phyloP scores from a whole-genome alignment of 2,888 invertebrate genomes.

The Atherix ibis region DNA sequence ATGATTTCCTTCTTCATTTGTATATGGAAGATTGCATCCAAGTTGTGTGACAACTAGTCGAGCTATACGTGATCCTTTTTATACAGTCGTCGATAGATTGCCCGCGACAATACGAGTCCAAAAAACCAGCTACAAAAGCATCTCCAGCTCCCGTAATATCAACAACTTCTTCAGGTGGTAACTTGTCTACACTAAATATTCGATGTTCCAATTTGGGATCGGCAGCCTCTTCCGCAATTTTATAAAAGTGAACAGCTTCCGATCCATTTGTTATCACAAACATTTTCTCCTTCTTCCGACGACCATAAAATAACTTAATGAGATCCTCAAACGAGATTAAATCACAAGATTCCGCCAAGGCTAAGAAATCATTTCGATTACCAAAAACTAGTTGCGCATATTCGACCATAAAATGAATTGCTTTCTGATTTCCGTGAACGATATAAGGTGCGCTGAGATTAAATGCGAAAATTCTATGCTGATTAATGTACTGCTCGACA shows the following conservation, averaged over 20 bases:
- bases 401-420: conserved; percentile 31
- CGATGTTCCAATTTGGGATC: too few relatives aligned
- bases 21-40: conserved; percentile 34
- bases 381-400: conserved; percentile 39
- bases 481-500: conserved; percentile 28
- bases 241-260: conserved; percentile 27
- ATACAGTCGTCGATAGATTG: conserved; percentile 31
- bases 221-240: conserved; percentile 9
- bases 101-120: conserved; percentile 34
- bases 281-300: conserved; percentile 27
- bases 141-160: conserved; percentile 47
- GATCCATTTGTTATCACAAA: conserved; percentile 48
- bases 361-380: conserved; percentile 37
- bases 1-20: too few relatives aligned
- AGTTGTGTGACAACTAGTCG: conserved; percentile 34
- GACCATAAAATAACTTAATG: conserved; percentile 15
- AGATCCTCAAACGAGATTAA: conserved; percentile 16
- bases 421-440: conserved; percentile 28
- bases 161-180: conserved; percentile 29
- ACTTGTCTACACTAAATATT: conserved; percentile 32
- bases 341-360: conserved; percentile 26
- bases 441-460: conserved; percentile 41
- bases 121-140: conserved; percentile 41
- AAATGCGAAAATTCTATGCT: conserved; percentile 32
- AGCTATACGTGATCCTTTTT: conserved; percentile 32